Evolutionary conservation across 2,888 invertebrate species (phyloP).

Genomic region (Parnassius apollo): DNA sequence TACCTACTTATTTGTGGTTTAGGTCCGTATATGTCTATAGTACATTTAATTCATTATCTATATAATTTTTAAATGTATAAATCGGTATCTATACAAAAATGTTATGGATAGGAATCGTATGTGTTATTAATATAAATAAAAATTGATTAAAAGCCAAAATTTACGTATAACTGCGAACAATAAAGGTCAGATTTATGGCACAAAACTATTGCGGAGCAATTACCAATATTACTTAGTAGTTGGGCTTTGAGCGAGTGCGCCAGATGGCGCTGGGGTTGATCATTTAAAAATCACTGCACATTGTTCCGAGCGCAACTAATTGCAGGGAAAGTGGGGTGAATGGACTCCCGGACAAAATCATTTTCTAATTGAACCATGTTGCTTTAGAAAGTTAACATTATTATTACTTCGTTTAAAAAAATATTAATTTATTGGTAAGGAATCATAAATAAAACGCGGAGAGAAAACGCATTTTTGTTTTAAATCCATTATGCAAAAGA

Average conservation of each 20-base stretch:
- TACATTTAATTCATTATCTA: too few species aligned
- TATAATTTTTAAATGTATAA: too few species aligned
- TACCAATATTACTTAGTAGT: conserved; percentile 70
- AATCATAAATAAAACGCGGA: too few species aligned
- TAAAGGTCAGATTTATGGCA: conserved; percentile 14
- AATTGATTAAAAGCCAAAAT: too few species aligned
- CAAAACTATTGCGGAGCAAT: conserved; percentile 57
- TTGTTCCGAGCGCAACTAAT: conserved; percentile 79
- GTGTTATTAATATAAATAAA: too few species aligned
- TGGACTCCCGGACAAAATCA: conserved; percentile 70
- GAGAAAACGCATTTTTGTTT: too few species aligned
- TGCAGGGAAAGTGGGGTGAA: conserved; percentile 78
- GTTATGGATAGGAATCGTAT: too few species aligned
- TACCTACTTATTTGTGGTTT: too few species aligned
- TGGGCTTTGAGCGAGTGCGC: conserved; percentile 51
- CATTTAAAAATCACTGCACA: conserved; percentile 81
- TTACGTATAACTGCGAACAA: conserved; percentile 13
- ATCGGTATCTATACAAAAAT: too few species aligned
- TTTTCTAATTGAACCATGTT: conserved; percentile 63
- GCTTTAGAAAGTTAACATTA: conserved; percentile 28
- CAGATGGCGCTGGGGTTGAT: conserved; percentile 73
- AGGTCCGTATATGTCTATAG: too few species aligned
- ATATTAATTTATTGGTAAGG: too few species aligned
- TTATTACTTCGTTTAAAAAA: conserved; percentile 14
- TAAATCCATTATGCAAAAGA: too few species aligned